Evolutionary conservation across 2,797 vertebrate genomes (phyloP), one percentile per base, ranked within the genome.

Genomic region (Tiaroga cobitis): DNA sequence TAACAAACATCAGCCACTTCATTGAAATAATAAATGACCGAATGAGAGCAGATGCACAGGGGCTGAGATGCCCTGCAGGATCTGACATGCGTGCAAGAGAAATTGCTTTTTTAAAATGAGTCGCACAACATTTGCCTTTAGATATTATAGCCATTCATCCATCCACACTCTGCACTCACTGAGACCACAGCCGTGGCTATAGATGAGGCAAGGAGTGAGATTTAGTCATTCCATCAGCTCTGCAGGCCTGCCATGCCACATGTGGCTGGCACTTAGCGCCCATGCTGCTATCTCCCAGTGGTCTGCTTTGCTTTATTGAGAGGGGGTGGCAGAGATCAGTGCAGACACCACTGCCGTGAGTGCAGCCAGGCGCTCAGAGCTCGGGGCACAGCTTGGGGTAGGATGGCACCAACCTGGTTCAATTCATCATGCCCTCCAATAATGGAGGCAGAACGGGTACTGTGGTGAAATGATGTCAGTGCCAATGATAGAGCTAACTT

Each of bases 61-160:
- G 63, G 19, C 16, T 63, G 73, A 78, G 49, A 81, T 72, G 79
- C 56, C 88, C 85, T 51, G 83, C 83, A 88, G 89, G 91, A 90
- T 65, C 69, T 91, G 88, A 90, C 84, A 81, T 85, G 92, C 89
- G 89, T 89, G 72, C 88, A 93, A 92, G 87, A 91, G 86, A 91
- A 91, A 88, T 83, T 87, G 86, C 82, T 92, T 82, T 84, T 83
- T 88, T 84, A 89, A 91, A 90, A 92, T 91, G 90, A 91, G 91
- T 91, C 89, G 91, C 87, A 91, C 89, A 93, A 92, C 91, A 92
- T 93, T 93, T 92, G 89, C 88, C 88, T 93, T 93, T 93, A 90
- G 91, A 88, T 92, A 90, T 85, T 2, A 86, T 79, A 34, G 81
- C n/a, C 79, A 83, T 88, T 88, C 46, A 61, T 24, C 46, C 46